These are phyloP conservation scores for Notospermus geniculatus DNA, from an alignment of 1,140 invertebrate species.

Conservation along the genomic window DNA sequence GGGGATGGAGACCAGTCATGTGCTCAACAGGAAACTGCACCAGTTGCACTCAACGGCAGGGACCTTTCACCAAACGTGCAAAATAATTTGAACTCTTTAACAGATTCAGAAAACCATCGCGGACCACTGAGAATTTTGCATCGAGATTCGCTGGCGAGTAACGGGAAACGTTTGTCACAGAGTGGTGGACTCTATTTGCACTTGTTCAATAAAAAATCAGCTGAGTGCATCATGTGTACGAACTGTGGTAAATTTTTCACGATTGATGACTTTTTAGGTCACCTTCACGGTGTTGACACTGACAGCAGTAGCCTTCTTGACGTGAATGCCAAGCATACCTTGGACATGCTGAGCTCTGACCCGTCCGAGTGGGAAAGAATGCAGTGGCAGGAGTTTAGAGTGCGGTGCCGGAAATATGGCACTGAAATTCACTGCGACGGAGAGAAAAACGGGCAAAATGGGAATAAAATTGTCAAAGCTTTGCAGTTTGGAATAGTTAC, in stretches of 20 bases:
- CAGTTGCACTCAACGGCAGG: too few species aligned
- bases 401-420: not conserved
- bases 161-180: constrained; percentile 21
- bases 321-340: constrained; percentile 28
- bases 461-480: not conserved
- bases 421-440: not conserved
- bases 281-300: constrained; percentile 31
- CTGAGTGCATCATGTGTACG: constrained; percentile 38
- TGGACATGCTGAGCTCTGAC: constrained; percentile 30
- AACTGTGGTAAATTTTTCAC: constrained; percentile 44
- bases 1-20: too few species aligned
- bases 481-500: not conserved
- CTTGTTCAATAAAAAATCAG: constrained; percentile 36
- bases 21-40: too few species aligned
- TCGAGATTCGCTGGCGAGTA: too few species aligned
- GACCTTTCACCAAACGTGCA: too few species aligned
- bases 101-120: too few species aligned
- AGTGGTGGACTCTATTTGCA: constrained; percentile 41
- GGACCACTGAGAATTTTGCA: too few species aligned
- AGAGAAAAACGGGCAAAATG: not conserved
- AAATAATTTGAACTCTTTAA: too few species aligned
- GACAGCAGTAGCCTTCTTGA: constrained; percentile 27
- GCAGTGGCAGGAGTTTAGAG: constrained; percentile 26
- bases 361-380: constrained; percentile 32
- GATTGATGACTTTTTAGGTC: constrained; percentile 37